Conservation (phyloP, 2,797 vertebrate species). For the Thunnus albacares region DNA sequence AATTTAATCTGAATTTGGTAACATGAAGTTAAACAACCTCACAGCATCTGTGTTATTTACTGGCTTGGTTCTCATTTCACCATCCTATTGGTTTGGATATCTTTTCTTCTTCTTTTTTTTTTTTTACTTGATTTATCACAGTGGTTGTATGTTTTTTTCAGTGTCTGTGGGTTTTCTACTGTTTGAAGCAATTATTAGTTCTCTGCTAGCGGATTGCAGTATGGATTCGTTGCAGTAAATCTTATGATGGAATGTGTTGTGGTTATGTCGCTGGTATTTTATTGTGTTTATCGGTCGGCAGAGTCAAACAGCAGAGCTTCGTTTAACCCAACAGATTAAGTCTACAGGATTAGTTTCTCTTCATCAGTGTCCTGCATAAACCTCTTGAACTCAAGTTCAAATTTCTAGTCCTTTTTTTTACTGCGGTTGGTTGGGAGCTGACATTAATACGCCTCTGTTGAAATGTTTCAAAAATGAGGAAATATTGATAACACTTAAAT, state of each 20-base stretch:
- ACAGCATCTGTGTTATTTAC: constrained; percentile 41
- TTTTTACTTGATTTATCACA: constrained; percentile 21
- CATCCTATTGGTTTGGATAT: constrained; percentile 28
- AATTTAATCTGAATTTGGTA: constrained; percentile 19
- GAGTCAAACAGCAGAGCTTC: background rate
- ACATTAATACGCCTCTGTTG: background rate
- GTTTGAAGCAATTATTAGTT: constrained; percentile 44
- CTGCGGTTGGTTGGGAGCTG: background rate
- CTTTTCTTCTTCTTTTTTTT: too few species aligned
- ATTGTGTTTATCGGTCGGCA: constrained; percentile 12
- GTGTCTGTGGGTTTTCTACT: constrained; percentile 43
- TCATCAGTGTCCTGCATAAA: constrained; percentile 9
- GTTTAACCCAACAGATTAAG: background rate
- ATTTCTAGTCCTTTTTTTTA: background rate
- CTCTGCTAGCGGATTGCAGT: background rate
- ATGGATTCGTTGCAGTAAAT: constrained; percentile 30
- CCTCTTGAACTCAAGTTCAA: constrained; percentile 5
- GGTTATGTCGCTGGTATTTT: background rate
- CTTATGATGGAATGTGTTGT: constrained; percentile 34
- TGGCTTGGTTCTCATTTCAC: constrained; percentile 57
- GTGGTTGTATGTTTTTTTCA: background rate
- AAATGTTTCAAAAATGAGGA: constrained; percentile 26
- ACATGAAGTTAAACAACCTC: constrained; percentile 23
- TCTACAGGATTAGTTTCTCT: background rate
- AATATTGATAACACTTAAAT: background rate